These are phyloP conservation scores for Achatina immaculata DNA, from an alignment of 1,140 invertebrate species.

Conservation along the genomic window DNA sequence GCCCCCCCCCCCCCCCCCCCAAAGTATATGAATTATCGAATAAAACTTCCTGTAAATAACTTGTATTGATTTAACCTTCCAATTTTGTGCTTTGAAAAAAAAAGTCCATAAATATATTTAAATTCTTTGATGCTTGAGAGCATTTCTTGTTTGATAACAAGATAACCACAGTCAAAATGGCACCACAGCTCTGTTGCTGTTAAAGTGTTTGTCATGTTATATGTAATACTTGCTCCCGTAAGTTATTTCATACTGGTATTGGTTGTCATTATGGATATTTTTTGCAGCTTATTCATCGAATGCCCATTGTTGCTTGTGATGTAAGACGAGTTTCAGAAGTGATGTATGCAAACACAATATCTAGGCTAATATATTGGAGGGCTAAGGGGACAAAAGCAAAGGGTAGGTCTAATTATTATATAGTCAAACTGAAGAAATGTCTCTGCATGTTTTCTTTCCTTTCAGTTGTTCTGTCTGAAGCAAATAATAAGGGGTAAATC, in stretches of 20 bases:
- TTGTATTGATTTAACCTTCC: too few relatives aligned
- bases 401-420: neutral
- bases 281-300: slow-evolving; percentile 21
- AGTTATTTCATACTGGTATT: neutral
- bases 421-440: too few relatives aligned
- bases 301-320: slow-evolving; percentile 30
- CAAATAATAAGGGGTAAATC: too few relatives aligned
- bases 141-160: neutral
- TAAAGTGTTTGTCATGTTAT: neutral
- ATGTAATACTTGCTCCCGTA: neutral
- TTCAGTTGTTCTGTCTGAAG: too few relatives aligned
- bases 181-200: neutral
- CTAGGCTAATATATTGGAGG: slow-evolving; percentile 33
- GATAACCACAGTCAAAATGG: slow-evolving; percentile 6
- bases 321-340: slow-evolving; percentile 23
- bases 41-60: too few relatives aligned
- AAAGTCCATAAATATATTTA: too few relatives aligned
- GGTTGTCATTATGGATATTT: slow-evolving; percentile 10
- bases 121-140: too few relatives aligned
- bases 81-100: too few relatives aligned
- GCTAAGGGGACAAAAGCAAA: slow-evolving; percentile 12
- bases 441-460: too few relatives aligned
- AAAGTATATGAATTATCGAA: too few relatives aligned
- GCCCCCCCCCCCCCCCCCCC: too few relatives aligned
- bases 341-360: slow-evolving; percentile 29